These are phyloP conservation scores for Petrolisthes manimaculis DNA, from an alignment of 2,888 invertebrate species.

Conservation along the genomic window DNA sequence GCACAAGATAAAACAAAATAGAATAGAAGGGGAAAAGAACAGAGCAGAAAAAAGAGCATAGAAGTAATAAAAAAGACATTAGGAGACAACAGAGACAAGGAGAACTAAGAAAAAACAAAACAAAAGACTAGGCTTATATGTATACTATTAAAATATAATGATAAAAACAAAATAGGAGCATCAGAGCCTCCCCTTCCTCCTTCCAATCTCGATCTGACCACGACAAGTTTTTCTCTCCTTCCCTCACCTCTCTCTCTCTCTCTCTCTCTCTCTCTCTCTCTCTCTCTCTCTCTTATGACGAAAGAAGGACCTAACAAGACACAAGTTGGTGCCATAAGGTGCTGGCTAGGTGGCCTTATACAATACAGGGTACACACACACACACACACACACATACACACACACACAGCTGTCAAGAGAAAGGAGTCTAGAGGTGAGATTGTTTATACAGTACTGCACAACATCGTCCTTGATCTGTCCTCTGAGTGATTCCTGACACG, in stretches of 20 bases:
- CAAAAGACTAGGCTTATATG: neutral
- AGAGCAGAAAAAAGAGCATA: too few relatives aligned
- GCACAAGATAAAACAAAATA: too few relatives aligned
- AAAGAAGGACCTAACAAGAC: neutral
- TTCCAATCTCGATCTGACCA: neutral
- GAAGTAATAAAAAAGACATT: too few relatives aligned
- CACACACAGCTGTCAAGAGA: neutral
- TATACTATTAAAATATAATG: neutral
- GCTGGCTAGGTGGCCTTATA: neutral
- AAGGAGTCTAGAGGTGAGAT: too few relatives aligned
- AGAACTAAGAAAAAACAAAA: too few relatives aligned
- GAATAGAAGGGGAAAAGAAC: too few relatives aligned
- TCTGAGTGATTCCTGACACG: too few relatives aligned
- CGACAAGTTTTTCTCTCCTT: neutral
- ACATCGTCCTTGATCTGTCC: too few relatives aligned
- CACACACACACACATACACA: constrained; percentile 4
- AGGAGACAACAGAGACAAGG: too few relatives aligned
- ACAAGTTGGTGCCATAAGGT: neutral
- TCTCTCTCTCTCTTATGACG: neutral
- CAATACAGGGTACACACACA: neutral
- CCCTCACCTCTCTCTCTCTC: neutral
- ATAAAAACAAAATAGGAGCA: too few relatives aligned
- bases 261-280: neutral
- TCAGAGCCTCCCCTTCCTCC: neutral
- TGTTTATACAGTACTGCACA: too few relatives aligned